Percentiles rank a stretch among this genome's conserved stretches.
These are phyloP conservation scores for Ondatra zibethicus DNA, from an alignment of 2,113 vertebrate genomes.

Conservation along the genomic window DNA sequence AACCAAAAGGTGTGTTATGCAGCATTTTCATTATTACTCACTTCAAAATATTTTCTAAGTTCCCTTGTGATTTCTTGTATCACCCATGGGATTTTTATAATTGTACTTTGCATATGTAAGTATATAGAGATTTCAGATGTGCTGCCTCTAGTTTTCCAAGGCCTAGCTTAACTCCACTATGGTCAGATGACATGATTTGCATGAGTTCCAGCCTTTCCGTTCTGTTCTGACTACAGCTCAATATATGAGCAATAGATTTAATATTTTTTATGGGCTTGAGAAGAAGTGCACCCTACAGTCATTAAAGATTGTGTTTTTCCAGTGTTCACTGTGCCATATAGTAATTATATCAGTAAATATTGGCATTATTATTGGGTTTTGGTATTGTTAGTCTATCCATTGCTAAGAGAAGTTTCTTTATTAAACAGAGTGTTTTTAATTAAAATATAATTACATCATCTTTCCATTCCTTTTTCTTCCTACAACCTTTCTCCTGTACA, in stretches of 20 bases:
- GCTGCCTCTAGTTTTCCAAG: background rate
- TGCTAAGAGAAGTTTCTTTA: background rate
- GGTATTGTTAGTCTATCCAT: background rate
- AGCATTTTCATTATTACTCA: background rate
- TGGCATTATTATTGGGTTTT: background rate
- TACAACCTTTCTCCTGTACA: background rate
- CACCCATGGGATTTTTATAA: background rate
- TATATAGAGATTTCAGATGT: background rate
- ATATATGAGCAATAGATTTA: background rate
- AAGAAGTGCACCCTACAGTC: background rate
- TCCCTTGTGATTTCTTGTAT: background rate
- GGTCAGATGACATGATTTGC: slow-evolving; percentile 8
- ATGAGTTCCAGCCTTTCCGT: background rate
- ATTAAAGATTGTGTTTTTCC: background rate
- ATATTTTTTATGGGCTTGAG: background rate
- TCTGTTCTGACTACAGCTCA: background rate
- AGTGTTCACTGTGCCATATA: background rate
- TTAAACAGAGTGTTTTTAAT: background rate
- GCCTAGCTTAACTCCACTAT: background rate
- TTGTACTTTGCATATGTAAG: background rate
- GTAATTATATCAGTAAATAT: background rate
- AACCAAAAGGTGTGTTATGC: background rate
- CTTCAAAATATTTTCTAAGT: background rate
- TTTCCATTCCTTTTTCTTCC: background rate
- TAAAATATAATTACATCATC: background rate